phyloP scores from a whole-genome alignment of 2,888 invertebrate species.

The Teleiodes luculella region DNA sequence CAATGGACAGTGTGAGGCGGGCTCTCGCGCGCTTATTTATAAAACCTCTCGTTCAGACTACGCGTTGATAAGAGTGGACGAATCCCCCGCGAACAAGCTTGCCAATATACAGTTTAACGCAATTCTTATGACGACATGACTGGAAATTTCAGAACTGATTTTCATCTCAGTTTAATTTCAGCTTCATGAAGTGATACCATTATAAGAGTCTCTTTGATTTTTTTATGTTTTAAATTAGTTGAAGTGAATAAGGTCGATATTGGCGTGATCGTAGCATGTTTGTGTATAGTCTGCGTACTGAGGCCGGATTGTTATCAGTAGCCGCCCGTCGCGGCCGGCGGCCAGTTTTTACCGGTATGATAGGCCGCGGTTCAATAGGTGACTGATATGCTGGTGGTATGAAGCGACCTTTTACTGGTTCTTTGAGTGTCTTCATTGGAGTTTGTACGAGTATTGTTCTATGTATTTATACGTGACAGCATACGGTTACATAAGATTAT shows the following conservation, averaged over 20 bases:
- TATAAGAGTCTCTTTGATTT: neutral
- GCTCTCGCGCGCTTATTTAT: conserved; percentile 62
- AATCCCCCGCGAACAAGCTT: conserved; percentile 68
- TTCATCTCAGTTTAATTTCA: neutral
- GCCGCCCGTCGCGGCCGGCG: conserved; percentile 71
- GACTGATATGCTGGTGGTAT: conserved; percentile 65
- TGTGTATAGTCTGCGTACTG: conserved; percentile 28
- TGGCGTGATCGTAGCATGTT: conserved; percentile 1
- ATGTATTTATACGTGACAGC: no score
- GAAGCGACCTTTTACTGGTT: conserved; percentile 72
- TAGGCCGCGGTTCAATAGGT: conserved; percentile 81
- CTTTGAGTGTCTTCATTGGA: conserved; percentile 35
- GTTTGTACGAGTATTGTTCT: no score
- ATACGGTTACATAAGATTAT: no score
- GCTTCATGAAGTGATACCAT: neutral
- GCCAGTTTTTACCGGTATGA: conserved; percentile 78
- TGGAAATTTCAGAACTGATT: neutral
- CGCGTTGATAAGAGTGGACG: conserved; percentile 60
- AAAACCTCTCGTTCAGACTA: conserved; percentile 67
- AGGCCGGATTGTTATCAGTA: conserved; percentile 56
- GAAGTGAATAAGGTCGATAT: neutral
- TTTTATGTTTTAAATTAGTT: neutral
- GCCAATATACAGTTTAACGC: conserved; percentile 4
- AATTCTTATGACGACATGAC: neutral
- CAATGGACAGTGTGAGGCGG: conserved; percentile 59